Conservation (phyloP, 2,888 invertebrate genomes). For the Aplocera efformata region DNA sequence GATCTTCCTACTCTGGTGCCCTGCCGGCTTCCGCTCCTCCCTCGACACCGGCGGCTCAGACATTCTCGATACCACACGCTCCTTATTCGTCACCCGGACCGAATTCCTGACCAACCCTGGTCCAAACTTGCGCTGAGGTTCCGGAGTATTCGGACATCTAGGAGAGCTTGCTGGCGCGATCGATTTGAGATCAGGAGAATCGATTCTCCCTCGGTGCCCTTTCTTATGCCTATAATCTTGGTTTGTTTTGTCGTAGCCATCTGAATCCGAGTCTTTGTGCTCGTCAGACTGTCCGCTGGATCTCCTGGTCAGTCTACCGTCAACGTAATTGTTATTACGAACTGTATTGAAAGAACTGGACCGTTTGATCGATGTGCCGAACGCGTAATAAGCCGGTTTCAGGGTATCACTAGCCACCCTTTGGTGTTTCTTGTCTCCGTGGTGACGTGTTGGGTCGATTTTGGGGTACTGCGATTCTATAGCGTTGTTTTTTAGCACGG, state of each 20-base stretch:
- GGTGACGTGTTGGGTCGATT: constrained; percentile 70
- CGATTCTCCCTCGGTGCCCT: constrained; percentile 84
- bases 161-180: constrained; percentile 70
- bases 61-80: constrained; percentile 80
- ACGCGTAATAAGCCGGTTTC: constrained; percentile 44
- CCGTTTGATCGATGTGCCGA: constrained; percentile 78
- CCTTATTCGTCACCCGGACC: constrained; percentile 61
- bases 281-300: constrained; percentile 63
- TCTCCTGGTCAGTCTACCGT: constrained; percentile 50
- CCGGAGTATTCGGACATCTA: constrained; percentile 82
- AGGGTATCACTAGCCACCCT: constrained; percentile 52
- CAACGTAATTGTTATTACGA: constrained; percentile 66
- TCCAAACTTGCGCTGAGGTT: constrained; percentile 81
- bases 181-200: constrained; percentile 72
- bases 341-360: constrained; percentile 84
- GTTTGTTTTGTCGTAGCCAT: constrained; percentile 56
- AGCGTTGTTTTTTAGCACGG: constrained; percentile 69
- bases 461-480: constrained; percentile 56
- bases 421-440: constrained; percentile 60
- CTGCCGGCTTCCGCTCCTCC: constrained; percentile 59
- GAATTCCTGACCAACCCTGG: constrained; percentile 71
- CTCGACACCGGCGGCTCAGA: constrained; percentile 74
- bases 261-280: constrained; percentile 67
- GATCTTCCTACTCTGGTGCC: constrained; percentile 67
- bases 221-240: constrained; percentile 83